Percentiles rank a stretch among this genome's conserved stretches.
Conservation (phyloP, 2,797 vertebrate genomes). For the Synanceia verrucosa region DNA sequence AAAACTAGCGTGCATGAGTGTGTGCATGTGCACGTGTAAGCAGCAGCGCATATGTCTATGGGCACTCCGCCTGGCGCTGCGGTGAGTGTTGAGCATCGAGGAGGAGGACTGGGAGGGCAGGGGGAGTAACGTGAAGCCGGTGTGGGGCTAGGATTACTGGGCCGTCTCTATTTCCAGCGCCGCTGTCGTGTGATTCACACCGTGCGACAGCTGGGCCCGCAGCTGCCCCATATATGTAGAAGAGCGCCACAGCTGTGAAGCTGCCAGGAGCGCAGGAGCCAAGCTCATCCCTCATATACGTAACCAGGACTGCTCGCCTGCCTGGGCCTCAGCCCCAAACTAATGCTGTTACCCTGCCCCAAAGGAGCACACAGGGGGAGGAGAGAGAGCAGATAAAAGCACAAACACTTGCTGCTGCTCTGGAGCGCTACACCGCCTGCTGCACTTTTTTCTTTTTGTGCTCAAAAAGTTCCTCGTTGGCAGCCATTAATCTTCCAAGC, state of each 20-base stretch:
- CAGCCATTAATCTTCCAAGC: constrained; percentile 55
- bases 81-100: constrained; percentile 64
- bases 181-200: constrained; percentile 90
- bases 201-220: constrained; percentile 93
- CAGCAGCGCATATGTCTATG: constrained; percentile 42
- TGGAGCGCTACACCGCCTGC: constrained; percentile 16
- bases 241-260: constrained; percentile 91
- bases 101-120: constrained; percentile 66
- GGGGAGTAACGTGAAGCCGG: constrained; percentile 87
- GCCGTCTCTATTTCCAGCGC: constrained; percentile 93
- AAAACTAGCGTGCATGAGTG: constrained; percentile 49
- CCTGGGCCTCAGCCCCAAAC: constrained; percentile 68
- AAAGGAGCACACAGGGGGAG: constrained; percentile 55
- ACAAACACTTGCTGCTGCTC: constrained; percentile 61
- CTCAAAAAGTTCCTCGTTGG: constrained; percentile 34
- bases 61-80: constrained; percentile 62
- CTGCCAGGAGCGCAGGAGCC: constrained; percentile 89
- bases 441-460: constrained; percentile 20
- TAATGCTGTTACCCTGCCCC: constrained; percentile 77
- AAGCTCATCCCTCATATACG: constrained; percentile 85
- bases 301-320: constrained; percentile 73
- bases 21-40: constrained; percentile 24
- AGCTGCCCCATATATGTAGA: constrained; percentile 93
- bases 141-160: constrained; percentile 92
- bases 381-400: constrained; percentile 42